Evolutionary conservation across 1,140 invertebrate species (phyloP).

Genomic region (Zaprionus davidi): DNA sequence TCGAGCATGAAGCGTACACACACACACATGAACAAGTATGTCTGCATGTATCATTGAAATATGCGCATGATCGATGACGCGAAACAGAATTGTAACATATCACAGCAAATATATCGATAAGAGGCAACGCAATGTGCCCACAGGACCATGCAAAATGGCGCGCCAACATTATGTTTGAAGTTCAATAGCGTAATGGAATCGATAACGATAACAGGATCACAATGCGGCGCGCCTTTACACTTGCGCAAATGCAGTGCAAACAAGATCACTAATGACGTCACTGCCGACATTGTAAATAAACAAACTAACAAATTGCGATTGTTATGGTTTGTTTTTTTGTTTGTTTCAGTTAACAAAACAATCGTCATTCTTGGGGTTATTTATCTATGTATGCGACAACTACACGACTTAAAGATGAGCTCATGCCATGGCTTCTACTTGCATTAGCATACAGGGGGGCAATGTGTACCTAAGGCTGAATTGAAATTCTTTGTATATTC

Average conservation of each 20-base stretch:
- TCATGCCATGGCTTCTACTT: constrained; percentile 28
- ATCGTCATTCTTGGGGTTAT: constrained; percentile 1
- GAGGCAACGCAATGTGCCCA: background rate
- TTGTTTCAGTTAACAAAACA: background rate
- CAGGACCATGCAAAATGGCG: constrained; percentile 5
- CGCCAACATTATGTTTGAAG: constrained; percentile 15
- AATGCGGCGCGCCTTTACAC: background rate
- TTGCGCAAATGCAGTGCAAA: constrained; percentile 5
- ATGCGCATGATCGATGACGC: constrained; percentile 48
- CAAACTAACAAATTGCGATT: background rate
- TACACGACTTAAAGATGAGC: constrained; percentile 43
- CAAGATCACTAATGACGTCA: constrained; percentile 10
- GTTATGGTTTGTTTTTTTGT: constrained; percentile 2
- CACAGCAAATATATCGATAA: constrained; percentile 17
- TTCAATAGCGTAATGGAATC: constrained; percentile 37
- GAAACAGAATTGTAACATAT: constrained; percentile 42
- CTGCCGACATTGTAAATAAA: background rate
- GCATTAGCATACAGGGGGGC: background rate
- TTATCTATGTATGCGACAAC: background rate
- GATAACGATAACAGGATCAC: constrained; percentile 22
- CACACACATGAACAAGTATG: background rate
- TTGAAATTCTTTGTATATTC: constrained; percentile 30
- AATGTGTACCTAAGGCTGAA: constrained; percentile 13
- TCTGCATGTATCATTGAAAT: constrained; percentile 11
- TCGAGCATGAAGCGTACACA: constrained; percentile 51